These are phyloP conservation scores for Pangasius djambal DNA, from an alignment of 2,797 vertebrate species.

Conservation along the genomic window DNA sequence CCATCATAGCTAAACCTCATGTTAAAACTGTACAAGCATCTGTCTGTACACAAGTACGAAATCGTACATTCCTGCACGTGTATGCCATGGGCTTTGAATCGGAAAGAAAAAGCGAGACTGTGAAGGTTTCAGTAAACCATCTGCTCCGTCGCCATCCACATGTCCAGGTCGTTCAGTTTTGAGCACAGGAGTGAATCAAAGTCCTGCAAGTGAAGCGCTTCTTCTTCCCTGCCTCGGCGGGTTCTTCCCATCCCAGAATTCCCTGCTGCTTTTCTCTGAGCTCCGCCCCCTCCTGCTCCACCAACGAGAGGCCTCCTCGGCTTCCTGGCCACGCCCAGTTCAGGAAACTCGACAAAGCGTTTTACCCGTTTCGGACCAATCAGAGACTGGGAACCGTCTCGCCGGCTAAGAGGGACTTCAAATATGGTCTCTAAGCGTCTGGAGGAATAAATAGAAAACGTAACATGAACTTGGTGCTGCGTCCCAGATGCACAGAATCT, in stretches of 20 bases:
- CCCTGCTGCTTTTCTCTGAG: slow-evolving; percentile 59
- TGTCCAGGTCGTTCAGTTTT: slow-evolving; percentile 73
- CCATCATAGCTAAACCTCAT: not conserved
- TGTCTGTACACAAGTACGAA: not conserved
- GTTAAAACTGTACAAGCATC: slow-evolving; percentile 1
- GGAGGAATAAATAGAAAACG: slow-evolving; percentile 35
- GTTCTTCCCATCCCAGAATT: slow-evolving; percentile 64
- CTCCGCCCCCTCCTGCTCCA: slow-evolving; percentile 13
- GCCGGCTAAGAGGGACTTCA: slow-evolving; percentile 81
- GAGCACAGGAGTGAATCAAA: slow-evolving; percentile 75
- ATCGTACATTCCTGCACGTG: not conserved
- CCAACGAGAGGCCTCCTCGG: slow-evolving; percentile 71
- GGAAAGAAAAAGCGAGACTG: not conserved
- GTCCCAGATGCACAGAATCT: not conserved
- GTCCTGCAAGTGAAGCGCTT: slow-evolving; percentile 62
- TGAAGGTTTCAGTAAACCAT: slow-evolving; percentile 51
- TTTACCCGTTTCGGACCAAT: slow-evolving; percentile 83
- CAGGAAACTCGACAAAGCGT: slow-evolving; percentile 83
- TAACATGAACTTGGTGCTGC: not conserved
- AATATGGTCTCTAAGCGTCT: slow-evolving; percentile 91
- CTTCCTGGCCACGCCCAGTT: slow-evolving; percentile 78
- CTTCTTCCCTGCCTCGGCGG: slow-evolving; percentile 65
- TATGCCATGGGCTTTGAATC: too few species aligned
- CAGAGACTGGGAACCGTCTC: slow-evolving; percentile 80
- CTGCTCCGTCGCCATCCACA: slow-evolving; percentile 70